Percentiles rank a stretch among this genome's conserved stretches.
Evolutionary conservation across 2,888 invertebrate genomes (phyloP).

Genomic region (Periphyllus acericola): DNA sequence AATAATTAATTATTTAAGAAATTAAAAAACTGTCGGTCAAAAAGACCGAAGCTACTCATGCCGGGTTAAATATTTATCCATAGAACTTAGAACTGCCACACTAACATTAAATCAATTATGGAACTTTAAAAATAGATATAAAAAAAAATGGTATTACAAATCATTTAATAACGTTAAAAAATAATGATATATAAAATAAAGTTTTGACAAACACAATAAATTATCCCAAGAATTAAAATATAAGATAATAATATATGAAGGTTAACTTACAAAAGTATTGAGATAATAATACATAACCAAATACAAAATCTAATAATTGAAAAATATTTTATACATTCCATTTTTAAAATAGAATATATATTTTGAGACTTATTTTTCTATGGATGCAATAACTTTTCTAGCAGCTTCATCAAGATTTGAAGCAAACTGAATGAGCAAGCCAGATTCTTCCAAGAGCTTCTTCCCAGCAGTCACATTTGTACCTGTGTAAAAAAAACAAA

Average conservation of each 20-base stretch:
- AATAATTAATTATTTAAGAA: too few species aligned
- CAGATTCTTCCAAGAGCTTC: conserved; percentile 83
- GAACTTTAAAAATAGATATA: too few species aligned
- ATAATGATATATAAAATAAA: too few species aligned
- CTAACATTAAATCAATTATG: too few species aligned
- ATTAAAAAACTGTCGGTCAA: too few species aligned
- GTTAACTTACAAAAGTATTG: neutral
- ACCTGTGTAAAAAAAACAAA: conserved; percentile 68
- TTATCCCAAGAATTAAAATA: too few species aligned
- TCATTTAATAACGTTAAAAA: too few species aligned
- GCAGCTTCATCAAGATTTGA: conserved; percentile 93
- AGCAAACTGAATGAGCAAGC: conserved; percentile 84
- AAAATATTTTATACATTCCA: neutral
- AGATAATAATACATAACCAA: neutral
- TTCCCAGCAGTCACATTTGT: conserved; percentile 90
- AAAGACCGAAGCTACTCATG: too few species aligned
- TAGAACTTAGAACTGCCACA: too few species aligned
- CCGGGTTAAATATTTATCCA: too few species aligned
- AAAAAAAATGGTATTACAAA: too few species aligned
- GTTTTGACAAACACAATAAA: too few species aligned
- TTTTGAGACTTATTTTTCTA: conserved; percentile 27
- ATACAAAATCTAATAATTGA: neutral
- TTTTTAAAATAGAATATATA: neutral
- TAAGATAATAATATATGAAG: neutral
- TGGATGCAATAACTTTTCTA: conserved; percentile 77